Percentiles rank a stretch among this genome's conserved stretches.
phyloP scores from a whole-genome alignment of 2,797 vertebrate species.

The Macropodus opercularis region DNA sequence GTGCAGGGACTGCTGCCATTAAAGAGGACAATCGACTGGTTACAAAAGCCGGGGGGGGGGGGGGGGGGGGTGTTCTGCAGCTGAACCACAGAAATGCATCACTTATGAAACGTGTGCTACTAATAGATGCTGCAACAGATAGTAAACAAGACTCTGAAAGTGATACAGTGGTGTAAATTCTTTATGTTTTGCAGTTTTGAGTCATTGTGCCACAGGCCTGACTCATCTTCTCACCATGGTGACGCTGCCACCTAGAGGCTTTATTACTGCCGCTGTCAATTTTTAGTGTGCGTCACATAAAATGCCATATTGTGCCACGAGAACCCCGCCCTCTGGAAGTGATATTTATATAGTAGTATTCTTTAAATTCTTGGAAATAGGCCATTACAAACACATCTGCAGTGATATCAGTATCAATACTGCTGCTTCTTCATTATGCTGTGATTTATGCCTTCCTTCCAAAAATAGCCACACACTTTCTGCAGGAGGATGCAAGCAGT shows the following conservation, averaged over 20 bases:
- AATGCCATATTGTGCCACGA: slow-evolving; percentile 1
- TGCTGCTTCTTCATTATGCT: background rate
- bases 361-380: too few relatives aligned
- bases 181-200: slow-evolving; percentile 14
- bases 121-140: background rate
- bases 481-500: slow-evolving; percentile 14
- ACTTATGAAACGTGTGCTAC: background rate
- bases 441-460: background rate
- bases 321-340: background rate
- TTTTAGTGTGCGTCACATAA: too few relatives aligned
- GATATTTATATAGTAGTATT: background rate
- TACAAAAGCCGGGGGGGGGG: too few relatives aligned
- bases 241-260: slow-evolving; percentile 71
- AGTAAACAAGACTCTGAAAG: background rate
- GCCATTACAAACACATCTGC: background rate
- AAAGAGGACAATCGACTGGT: slow-evolving; percentile 1
- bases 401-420: background rate
- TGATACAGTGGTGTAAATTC: slow-evolving; percentile 4
- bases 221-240: slow-evolving; percentile 20
- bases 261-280: background rate
- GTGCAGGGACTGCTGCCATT: slow-evolving; percentile 9
- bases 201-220: slow-evolving; percentile 15
- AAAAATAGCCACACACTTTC: slow-evolving; percentile 28
- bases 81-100: background rate
- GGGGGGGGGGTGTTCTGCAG: too few relatives aligned